Evolutionary conservation across 2,888 invertebrate genomes (phyloP).

Genomic region (Andrena trimmerana): DNA sequence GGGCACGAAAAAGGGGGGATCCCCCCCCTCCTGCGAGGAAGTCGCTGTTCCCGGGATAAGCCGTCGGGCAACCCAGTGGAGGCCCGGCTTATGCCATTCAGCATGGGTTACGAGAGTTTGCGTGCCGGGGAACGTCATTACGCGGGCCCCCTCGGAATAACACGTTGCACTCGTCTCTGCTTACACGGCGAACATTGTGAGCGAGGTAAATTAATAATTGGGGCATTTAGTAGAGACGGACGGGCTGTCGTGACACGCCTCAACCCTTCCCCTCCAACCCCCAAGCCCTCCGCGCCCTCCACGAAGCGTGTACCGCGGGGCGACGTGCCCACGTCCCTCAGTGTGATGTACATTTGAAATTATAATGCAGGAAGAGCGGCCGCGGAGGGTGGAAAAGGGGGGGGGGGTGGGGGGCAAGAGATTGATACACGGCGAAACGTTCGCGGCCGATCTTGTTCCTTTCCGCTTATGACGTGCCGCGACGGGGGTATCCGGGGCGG

Average conservation of each 20-base stretch:
- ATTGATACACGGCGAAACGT: conserved; percentile 37
- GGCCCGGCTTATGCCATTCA: conserved; percentile 35
- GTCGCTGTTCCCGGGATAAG: conserved; percentile 20
- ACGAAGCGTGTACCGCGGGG: conserved; percentile 1
- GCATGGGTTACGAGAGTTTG: conserved; percentile 40
- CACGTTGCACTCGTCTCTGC: conserved; percentile 70
- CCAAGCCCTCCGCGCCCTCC: background rate
- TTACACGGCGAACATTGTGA: conserved; percentile 67
- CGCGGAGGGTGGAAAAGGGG: background rate
- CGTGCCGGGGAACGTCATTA: conserved; percentile 71
- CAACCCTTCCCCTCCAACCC: background rate
- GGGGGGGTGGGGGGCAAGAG: background rate
- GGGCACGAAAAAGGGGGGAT: conserved; percentile 5
- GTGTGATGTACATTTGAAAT: conserved; percentile 47
- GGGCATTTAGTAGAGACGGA: conserved; percentile 69
- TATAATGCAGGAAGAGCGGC: conserved; percentile 22
- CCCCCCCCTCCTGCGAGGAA: conserved; percentile 20
- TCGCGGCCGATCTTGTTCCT: conserved; percentile 12
- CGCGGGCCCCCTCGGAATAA: conserved; percentile 70
- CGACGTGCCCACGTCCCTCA: conserved; percentile 22
- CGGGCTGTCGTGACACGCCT: conserved; percentile 35
- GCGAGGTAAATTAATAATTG: conserved; percentile 80
- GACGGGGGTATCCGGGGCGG: background rate
- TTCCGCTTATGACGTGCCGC: conserved; percentile 30
- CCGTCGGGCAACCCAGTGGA: conserved; percentile 21